These are phyloP conservation scores for Drosophila funebris DNA, from an alignment of 1,140 invertebrate species.

Conservation along the genomic window DNA sequence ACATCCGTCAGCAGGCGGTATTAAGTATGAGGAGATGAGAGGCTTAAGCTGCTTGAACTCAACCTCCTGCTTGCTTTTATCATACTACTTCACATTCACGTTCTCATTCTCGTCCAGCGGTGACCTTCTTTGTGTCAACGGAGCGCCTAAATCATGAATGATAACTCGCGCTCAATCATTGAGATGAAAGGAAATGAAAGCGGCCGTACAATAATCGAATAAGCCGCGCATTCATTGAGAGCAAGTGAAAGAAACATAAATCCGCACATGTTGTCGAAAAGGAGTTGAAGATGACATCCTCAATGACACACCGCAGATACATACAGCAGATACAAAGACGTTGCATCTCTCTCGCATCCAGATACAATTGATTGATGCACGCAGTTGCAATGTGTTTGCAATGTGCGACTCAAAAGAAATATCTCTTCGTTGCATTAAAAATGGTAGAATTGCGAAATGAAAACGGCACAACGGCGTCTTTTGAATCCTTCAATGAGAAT, in stretches of 20 bases:
- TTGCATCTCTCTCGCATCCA: constrained; percentile 22
- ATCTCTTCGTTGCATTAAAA: constrained; percentile 11
- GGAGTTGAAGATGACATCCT: constrained; percentile 46
- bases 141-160: constrained; percentile 68
- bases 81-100: constrained; percentile 24
- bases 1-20: constrained; percentile 48
- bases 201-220: constrained; percentile 72
- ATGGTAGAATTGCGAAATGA: constrained; percentile 48
- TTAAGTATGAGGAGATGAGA: too few species aligned
- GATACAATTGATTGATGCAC: constrained; percentile 51
- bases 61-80: neutral
- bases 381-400: constrained; percentile 44
- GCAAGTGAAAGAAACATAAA: constrained; percentile 74
- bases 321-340: constrained; percentile 30
- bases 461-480: constrained; percentile 37
- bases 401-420: constrained; percentile 32
- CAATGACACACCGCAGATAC: constrained; percentile 42
- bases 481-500: constrained; percentile 31
- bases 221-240: constrained; percentile 73
- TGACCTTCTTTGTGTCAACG: constrained; percentile 65
- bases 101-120: constrained; percentile 14
- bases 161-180: constrained; percentile 76
- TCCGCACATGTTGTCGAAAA: constrained; percentile 67
- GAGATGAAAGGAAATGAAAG: constrained; percentile 73
- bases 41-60: constrained; percentile 54